Conservation (phyloP, 2,888 invertebrate genomes). For the Holacanthella duospinosa region DNA sequence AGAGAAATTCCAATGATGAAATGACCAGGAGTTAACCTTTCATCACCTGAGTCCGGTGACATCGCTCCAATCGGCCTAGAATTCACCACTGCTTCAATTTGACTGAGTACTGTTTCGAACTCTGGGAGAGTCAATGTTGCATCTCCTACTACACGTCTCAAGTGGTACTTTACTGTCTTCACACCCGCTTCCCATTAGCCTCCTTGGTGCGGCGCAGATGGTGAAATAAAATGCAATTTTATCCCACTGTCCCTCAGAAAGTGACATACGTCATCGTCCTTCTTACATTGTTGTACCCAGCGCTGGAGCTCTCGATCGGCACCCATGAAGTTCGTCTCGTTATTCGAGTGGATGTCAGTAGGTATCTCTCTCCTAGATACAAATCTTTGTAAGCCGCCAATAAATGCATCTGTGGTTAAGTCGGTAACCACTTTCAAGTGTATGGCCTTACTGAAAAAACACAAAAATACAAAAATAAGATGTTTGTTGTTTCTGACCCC, state of each 20-base stretch:
- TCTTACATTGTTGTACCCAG: background rate
- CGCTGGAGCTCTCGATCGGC: constrained; percentile 8
- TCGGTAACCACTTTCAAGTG: constrained; percentile 27
- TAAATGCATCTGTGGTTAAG: constrained; percentile 11
- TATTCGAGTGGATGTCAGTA: constrained; percentile 16
- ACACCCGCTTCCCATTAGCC: too few species aligned
- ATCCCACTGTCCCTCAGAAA: constrained; percentile 10
- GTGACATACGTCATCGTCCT: background rate
- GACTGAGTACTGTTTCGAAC: too few species aligned
- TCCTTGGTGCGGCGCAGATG: constrained; percentile 19
- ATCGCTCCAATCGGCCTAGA: constrained; percentile 31
- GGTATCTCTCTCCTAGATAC: constrained; percentile 11
- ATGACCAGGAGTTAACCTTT: constrained; percentile 38
- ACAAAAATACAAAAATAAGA: constrained; percentile 38
- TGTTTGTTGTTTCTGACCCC: constrained; percentile 27
- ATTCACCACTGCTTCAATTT: background rate
- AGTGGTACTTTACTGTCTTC: too few species aligned
- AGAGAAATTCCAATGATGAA: constrained; percentile 37
- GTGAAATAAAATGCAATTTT: constrained; percentile 24
- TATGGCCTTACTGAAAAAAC: constrained; percentile 38
- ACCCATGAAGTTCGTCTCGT: constrained; percentile 24
- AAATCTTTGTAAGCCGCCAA: constrained; percentile 9
- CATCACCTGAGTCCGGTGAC: constrained; percentile 28
- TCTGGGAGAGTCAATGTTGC: background rate
- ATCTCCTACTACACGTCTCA: constrained; percentile 13